A percentile compares a stretch with the other conserved stretches of the same genome.
phyloP scores from a whole-genome alignment of 2,888 invertebrate species.

The Eupithecia exiguata region DNA sequence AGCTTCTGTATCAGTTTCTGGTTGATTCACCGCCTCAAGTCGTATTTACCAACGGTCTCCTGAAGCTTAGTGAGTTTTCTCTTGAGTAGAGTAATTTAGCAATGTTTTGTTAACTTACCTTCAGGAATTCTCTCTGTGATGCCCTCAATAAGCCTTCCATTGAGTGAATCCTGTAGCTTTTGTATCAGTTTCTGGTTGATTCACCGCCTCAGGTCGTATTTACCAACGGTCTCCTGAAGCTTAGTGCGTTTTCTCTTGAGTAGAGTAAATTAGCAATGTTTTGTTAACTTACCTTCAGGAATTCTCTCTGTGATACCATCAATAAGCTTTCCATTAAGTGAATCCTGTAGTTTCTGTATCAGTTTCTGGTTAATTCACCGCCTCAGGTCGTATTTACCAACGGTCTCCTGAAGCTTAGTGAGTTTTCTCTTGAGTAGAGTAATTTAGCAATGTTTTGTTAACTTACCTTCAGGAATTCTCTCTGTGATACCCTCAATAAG shows the following conservation, averaged over 20 bases:
- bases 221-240: constrained; percentile 90
- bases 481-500: constrained; percentile 60
- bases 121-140: too few relatives aligned
- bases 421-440: constrained; percentile 87
- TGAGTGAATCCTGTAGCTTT: too few relatives aligned
- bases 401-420: constrained; percentile 90
- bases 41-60: constrained; percentile 90
- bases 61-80: constrained; percentile 90
- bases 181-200: constrained; percentile 89
- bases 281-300: too few relatives aligned
- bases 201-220: constrained; percentile 88
- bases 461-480: constrained; percentile 45
- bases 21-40: constrained; percentile 88
- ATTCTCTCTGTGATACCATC: too few relatives aligned
- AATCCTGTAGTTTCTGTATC: constrained; percentile 68
- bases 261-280: constrained; percentile 84
- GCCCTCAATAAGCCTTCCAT: too few relatives aligned
- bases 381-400: constrained; percentile 90
- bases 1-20: constrained; percentile 88
- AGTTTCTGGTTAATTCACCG: constrained; percentile 89
- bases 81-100: constrained; percentile 78
- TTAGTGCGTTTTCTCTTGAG: constrained; percentile 86
- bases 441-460: constrained; percentile 84
- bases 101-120: constrained; percentile 59
- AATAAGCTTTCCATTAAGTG: too few relatives aligned